A percentile compares a stretch with the other conserved stretches of the same genome.
Evolutionary conservation across 1,140 invertebrate species (phyloP).

Genomic region (Euura lappo): DNA sequence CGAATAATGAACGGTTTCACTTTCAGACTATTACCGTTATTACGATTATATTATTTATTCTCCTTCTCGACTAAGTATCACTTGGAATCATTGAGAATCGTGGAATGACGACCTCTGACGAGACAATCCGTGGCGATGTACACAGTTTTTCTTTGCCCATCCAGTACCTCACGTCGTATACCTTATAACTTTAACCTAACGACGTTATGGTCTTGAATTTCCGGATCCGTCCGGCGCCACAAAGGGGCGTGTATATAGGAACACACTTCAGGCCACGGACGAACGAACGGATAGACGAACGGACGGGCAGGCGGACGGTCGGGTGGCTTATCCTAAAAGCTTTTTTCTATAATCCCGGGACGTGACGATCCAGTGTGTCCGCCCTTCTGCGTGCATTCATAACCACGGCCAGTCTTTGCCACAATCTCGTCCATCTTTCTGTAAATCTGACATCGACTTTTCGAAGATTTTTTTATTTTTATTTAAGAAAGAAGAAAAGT

Average conservation of each 20-base stretch:
- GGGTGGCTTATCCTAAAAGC: conserved; percentile 13
- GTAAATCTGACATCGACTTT: conserved; percentile 8
- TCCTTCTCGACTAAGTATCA: not conserved
- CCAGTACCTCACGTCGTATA: not conserved
- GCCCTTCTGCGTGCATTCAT: conserved; percentile 11
- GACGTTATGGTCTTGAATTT: not conserved
- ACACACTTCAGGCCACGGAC: not conserved
- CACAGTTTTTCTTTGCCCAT: not conserved
- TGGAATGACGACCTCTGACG: no score
- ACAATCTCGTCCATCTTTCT: not conserved
- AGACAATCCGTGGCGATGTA: no score
- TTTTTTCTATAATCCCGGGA: conserved; percentile 12
- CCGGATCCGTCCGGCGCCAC: conserved; percentile 3
- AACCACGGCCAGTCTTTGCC: not conserved
- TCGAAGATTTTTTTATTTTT: not conserved
- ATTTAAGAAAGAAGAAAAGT: not conserved
- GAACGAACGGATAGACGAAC: not conserved
- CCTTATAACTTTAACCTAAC: not conserved
- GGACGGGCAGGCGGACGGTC: not conserved
- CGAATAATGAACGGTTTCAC: no score
- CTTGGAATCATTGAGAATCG: not conserved
- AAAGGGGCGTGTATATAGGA: not conserved
- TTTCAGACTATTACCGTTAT: no score
- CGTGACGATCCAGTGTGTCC: conserved; percentile 8
- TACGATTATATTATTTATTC: no score